phyloP scores from a whole-genome alignment of 2,113 vertebrate genomes.

The Noturus placidus region DNA sequence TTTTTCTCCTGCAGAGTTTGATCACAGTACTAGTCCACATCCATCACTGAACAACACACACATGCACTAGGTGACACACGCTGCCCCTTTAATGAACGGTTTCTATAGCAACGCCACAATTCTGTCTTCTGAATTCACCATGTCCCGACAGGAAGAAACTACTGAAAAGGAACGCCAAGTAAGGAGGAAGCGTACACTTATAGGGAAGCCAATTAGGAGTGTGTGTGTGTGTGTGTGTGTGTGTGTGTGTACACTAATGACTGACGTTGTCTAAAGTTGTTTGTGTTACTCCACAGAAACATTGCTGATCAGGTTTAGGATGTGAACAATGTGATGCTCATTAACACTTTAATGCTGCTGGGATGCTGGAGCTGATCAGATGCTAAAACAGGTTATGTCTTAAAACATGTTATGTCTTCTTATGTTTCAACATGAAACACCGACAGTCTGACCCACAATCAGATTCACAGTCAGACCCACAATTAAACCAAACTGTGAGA shows the following conservation, averaged over 20 bases:
- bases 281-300: background rate
- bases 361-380: background rate
- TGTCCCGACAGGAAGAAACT: slow-evolving; percentile 8
- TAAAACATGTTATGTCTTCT: too few relatives aligned
- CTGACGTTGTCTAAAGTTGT: background rate
- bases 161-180: background rate
- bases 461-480: too few relatives aligned
- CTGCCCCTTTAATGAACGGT: slow-evolving; percentile 31
- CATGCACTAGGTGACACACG: background rate
- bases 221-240: background rate
- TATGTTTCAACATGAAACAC: too few relatives aligned
- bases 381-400: too few relatives aligned
- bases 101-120: slow-evolving; percentile 39
- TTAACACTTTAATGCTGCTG: background rate
- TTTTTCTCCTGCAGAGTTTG: background rate
- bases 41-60: background rate
- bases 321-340: background rate
- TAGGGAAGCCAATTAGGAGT: slow-evolving; percentile 14
- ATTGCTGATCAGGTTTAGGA: background rate
- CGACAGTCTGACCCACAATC: too few relatives aligned
- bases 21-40: background rate
- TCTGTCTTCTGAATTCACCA: slow-evolving; percentile 1
- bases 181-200: background rate
- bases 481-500: too few relatives aligned
- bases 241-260: background rate